These are phyloP conservation scores for Melanotaenia boesemani DNA, from an alignment of 2,797 vertebrate species.

Conservation along the genomic window DNA sequence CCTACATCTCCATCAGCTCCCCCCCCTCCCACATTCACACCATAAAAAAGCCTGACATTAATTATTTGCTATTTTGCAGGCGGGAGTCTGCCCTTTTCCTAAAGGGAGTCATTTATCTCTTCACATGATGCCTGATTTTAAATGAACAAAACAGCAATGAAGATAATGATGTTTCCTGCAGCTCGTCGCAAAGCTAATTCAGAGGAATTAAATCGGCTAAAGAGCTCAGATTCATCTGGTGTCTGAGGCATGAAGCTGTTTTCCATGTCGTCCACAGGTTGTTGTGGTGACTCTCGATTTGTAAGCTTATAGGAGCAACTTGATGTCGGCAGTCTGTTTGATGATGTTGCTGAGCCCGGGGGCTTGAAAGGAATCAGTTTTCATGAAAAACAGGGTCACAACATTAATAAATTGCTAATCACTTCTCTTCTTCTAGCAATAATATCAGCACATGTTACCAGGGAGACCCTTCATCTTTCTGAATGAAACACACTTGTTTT, in stretches of 20 bases:
- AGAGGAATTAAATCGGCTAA: not conserved
- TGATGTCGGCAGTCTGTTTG: not conserved
- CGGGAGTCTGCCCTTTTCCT: slow-evolving; percentile 78
- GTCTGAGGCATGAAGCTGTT: not conserved
- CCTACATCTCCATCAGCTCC: slow-evolving; percentile 23
- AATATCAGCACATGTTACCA: slow-evolving; percentile 43
- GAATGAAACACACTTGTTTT: slow-evolving; percentile 40
- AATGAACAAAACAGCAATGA: slow-evolving; percentile 37
- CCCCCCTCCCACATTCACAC: slow-evolving; percentile 33
- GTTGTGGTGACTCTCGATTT: slow-evolving; percentile 61
- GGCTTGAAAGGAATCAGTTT: slow-evolving; percentile 48
- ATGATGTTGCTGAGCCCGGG: not conserved
- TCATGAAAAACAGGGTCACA: slow-evolving; percentile 39
- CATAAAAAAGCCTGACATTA: slow-evolving; percentile 70
- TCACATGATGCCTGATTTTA: slow-evolving; percentile 61
- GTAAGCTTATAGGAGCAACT: slow-evolving; percentile 18
- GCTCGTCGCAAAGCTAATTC: slow-evolving; percentile 2
- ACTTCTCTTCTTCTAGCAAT: slow-evolving; percentile 39
- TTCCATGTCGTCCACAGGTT: slow-evolving; percentile 50
- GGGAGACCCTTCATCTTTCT: slow-evolving; percentile 50
- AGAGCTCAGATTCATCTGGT: not conserved
- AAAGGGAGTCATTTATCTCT: slow-evolving; percentile 67
- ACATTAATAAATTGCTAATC: slow-evolving; percentile 48
- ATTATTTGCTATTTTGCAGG: slow-evolving; percentile 80
- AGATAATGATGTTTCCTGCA: slow-evolving; percentile 35